Evolutionary conservation across 2,113 vertebrate genomes (phyloP).

Genomic region (Rattus norvegicus): GRCr8 NC_086038.1:34002001-34002500

Average conservation of each 20-base stretch:
- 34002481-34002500: neutral
- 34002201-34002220: neutral
- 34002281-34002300: neutral
- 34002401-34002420: neutral
- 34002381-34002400: neutral
- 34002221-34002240: neutral
- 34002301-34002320: neutral
- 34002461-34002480: neutral
- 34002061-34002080: neutral
- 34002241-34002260: neutral
- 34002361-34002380: neutral
- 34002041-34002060: neutral
- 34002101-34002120: neutral
- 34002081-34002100: neutral
- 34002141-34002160: neutral
- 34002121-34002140: neutral
- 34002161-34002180: neutral
- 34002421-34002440: neutral
- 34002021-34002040: neutral
- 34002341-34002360: too few relatives aligned
- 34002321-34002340: neutral
- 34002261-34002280: rapidly evolving
- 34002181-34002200: neutral
- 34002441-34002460: neutral
- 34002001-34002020: neutral